Percentiles rank a stretch among this genome's conserved stretches.
Conservation (phyloP, 64 coral and sea anemone species). For the Dendronephthya gigantea region DNA sequence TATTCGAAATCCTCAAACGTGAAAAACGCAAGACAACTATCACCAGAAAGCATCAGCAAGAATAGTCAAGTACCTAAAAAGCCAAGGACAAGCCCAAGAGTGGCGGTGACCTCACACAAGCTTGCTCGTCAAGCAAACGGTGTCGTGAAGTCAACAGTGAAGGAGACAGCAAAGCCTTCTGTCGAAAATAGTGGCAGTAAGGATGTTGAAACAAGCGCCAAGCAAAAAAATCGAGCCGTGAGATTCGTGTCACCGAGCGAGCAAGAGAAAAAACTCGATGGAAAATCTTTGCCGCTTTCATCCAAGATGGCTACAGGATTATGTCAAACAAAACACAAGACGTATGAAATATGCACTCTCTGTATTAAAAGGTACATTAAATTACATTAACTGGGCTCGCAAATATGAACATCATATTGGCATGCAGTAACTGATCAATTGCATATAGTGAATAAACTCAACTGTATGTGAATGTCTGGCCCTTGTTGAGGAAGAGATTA, state of each 20-base stretch:
- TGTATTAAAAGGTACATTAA: conserved; percentile 56
- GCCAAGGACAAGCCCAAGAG: not conserved
- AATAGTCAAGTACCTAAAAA: not conserved
- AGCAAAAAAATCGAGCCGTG: not conserved
- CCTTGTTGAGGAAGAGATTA: too few relatives aligned
- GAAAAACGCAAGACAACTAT: not conserved
- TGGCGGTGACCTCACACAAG: not conserved
- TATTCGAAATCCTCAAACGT: too few relatives aligned
- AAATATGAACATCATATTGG: not conserved
- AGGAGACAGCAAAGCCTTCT: not conserved
- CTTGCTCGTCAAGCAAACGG: not conserved
- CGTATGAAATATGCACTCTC: conserved; percentile 44
- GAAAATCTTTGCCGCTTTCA: not conserved
- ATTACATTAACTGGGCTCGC: not conserved
- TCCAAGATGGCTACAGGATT: not conserved
- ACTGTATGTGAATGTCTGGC: too few relatives aligned
- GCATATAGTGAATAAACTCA: too few relatives aligned
- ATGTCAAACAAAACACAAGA: conserved; percentile 43
- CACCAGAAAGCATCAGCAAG: not conserved
- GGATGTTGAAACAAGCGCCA: not conserved
- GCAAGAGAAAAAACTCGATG: not conserved
- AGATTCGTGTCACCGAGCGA: not conserved
- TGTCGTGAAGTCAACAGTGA: not conserved
- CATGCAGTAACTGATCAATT: too few relatives aligned
- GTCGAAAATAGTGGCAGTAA: not conserved